Conservation (phyloP, 1,140 invertebrate species). For the Brachionus sp. region DNA sequence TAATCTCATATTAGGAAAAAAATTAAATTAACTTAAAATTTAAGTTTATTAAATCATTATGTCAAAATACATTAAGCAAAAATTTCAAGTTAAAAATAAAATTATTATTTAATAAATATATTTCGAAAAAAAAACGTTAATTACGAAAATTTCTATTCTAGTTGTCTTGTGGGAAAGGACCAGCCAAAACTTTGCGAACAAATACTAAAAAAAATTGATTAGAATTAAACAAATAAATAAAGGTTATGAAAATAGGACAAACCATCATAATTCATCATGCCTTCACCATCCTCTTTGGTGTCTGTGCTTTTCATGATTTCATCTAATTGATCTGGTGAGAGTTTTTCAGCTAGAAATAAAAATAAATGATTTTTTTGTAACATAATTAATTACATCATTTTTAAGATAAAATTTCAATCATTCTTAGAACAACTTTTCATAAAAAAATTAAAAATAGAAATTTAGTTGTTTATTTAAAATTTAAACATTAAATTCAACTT, state of each 20-base stretch:
- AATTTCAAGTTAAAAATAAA: slow-evolving; percentile 3
- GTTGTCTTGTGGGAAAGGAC: slow-evolving; percentile 43
- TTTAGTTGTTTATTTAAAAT: too few relatives aligned
- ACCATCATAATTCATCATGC: slow-evolving; percentile 45
- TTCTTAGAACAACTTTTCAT: too few relatives aligned
- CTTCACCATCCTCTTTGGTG: slow-evolving; percentile 45
- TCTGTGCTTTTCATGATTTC: slow-evolving; percentile 43
- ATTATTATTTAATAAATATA: slow-evolving; percentile 36
- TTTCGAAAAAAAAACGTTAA: neutral
- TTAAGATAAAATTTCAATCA: too few relatives aligned
- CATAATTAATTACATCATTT: too few relatives aligned
- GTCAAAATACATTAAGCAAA: neutral
- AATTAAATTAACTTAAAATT: neutral
- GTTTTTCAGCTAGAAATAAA: slow-evolving; percentile 39
- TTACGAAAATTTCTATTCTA: slow-evolving; percentile 2
- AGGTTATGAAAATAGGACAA: neutral
- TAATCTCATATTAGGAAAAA: neutral
- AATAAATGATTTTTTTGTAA: neutral
- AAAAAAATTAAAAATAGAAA: too few relatives aligned
- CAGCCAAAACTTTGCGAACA: slow-evolving; percentile 46
- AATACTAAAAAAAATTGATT: slow-evolving; percentile 14
- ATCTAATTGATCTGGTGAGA: slow-evolving; percentile 28
- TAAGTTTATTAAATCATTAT: neutral
- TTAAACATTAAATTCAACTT: too few relatives aligned
- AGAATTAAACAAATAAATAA: neutral